These are phyloP conservation scores for Reticulitermes speratus DNA, from an alignment of 1,140 invertebrate species.

Conservation along the genomic window DNA sequence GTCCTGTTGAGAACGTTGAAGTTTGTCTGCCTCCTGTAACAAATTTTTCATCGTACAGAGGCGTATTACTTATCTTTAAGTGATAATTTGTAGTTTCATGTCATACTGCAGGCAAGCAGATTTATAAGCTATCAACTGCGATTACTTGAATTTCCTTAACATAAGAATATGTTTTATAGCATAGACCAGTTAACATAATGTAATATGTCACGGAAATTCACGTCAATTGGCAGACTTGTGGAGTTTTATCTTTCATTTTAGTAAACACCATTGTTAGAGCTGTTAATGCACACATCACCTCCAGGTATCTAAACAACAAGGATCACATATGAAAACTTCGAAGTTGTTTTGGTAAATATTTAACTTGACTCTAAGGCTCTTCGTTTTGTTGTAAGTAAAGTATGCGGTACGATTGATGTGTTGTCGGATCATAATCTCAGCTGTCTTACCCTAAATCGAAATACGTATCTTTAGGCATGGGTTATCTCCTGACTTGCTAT, in stretches of 20 bases:
- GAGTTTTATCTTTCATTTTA: background rate
- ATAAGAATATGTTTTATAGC: background rate
- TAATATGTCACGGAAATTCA: background rate
- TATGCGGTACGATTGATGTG: background rate
- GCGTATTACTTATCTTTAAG: too few relatives aligned
- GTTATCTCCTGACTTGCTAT: too few relatives aligned
- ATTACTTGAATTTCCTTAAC: too few relatives aligned
- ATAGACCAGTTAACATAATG: background rate
- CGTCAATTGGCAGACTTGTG: background rate
- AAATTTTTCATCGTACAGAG: too few relatives aligned
- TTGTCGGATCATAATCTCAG: background rate
- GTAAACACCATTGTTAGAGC: background rate
- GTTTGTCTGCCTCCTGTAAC: too few relatives aligned
- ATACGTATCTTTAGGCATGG: background rate
- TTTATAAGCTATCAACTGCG: background rate
- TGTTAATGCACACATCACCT: background rate
- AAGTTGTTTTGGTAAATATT: background rate
- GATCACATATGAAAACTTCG: too few relatives aligned
- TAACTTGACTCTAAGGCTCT: background rate
- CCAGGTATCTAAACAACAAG: background rate
- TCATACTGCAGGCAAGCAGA: background rate
- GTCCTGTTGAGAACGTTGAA: too few relatives aligned
- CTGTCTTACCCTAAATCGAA: background rate
- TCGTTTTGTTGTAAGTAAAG: background rate
- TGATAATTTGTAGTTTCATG: too few relatives aligned